These are phyloP conservation scores for Ictalurus furcatus DNA, from an alignment of 2,113 vertebrate genomes.

Conservation along the genomic window DNA sequence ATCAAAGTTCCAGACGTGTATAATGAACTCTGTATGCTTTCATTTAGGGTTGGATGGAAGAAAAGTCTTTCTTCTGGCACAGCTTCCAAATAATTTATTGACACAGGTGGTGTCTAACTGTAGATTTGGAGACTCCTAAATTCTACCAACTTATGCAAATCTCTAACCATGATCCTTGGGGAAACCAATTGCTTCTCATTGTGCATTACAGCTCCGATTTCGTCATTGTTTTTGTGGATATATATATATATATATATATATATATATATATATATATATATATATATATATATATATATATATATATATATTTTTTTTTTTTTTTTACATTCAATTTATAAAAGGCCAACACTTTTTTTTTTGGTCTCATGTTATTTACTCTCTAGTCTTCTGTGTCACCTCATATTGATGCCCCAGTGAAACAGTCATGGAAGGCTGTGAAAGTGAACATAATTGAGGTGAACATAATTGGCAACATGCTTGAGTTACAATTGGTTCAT, in stretches of 20 bases:
- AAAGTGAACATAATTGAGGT: too few species aligned
- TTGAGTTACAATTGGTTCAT: neutral
- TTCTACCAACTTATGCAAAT: neutral
- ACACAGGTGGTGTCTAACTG: neutral
- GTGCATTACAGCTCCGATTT: neutral
- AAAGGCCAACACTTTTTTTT: neutral
- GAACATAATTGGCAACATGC: neutral
- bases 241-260: too few species aligned
- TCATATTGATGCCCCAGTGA: neutral
- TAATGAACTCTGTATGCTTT: too few species aligned
- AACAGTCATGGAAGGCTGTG: neutral
- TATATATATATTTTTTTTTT: too few species aligned
- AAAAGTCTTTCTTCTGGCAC: too few species aligned
- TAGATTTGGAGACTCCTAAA: neutral
- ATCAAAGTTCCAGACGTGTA: too few species aligned
- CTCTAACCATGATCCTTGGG: neutral
- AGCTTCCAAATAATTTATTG: neutral
- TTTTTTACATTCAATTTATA: neutral
- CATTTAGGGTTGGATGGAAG: too few species aligned
- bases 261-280: too few species aligned
- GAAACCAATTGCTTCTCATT: neutral
- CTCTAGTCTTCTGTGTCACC: too few species aligned
- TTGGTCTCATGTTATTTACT: neutral
- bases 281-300: too few species aligned
- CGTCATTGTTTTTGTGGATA: neutral